Evolutionary conservation across 1,140 invertebrate genomes (phyloP), one percentile per base, ranked within the genome.

Genomic region (Amyelois transitella): DNA sequence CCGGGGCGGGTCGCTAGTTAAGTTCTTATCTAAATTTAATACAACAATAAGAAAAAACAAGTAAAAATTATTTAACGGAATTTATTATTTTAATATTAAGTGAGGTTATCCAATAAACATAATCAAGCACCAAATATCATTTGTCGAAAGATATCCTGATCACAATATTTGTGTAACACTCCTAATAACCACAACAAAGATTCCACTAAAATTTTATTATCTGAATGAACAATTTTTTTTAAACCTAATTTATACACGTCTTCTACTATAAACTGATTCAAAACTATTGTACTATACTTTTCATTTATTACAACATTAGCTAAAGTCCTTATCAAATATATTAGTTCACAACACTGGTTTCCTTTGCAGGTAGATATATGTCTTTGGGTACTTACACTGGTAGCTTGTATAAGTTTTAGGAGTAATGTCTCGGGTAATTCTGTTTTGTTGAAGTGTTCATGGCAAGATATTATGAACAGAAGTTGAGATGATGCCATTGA

Each of bases 121-220:
- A 1, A 38, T 38, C 12, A 38, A 14, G 32, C 3, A 38, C n/a
- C 17, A 8, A 12, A 12, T 14, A 38, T 38, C 1, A 17, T 25
- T 25, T 53, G 18, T 5, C 1, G 1, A 14, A 21, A 24, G 6
- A 49, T 14, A 14, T 21, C 21, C n/a, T 38, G 32, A 38, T 38
- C 32, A 38, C 32, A 38, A 38, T 14, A 38, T 14, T 75, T 87
- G 24, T 66, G 78, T 48, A 87, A 66, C 61, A 87, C 85, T 7
- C 82, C 83, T 52, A 87, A 59, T 6, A 88, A 71, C 84, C 84
- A 87, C 5, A 77, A 50, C 28, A 81, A 55, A 14, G 79, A 75
- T 1, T 75, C 59, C 18, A 55, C 69, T 8, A 77, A 21, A 38
- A 64, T 38, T n/a, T 55, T 32, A 63, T 71, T 68, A 38, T 77